Base-by-base conservation (phyloP, 2,888 invertebrate genomes). In the Cloeon dipterum region DNA sequence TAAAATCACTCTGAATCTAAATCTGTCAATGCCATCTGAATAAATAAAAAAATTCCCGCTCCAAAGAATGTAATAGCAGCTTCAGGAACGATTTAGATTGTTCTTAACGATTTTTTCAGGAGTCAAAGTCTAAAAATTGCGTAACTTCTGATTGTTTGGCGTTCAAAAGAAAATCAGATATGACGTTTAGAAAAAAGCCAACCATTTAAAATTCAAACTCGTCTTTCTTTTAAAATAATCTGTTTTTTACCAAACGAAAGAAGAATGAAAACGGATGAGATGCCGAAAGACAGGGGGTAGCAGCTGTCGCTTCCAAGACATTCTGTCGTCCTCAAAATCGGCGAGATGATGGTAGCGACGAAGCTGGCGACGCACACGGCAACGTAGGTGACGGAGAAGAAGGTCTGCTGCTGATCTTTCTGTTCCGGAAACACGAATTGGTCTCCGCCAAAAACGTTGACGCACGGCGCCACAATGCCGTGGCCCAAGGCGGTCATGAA, bases 391-490 rank as follows among this genome's bases (percentile, higher is more conserved):
- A 91, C 59, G 0, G 91, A 91, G 60, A 94, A 94, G 60, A 86
- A 94, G 41, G 70, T 70, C 13, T 74, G 72, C 41, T 91, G 59
- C 51, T 82, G 74, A 46, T 60, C 61, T 46, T 72, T 73, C 58
- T 91, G 83, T 44, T 79, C 73, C 0, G 81, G 81, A 34, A 82
- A 46, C 34, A 69, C 62, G 55, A 91, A 89, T 57, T 91, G 93
- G 54, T 94, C 93, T 0, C 91, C 93, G 1, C 93, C 94, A 54
- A 94, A 93, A 0, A 93, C 85, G 0, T 86, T 68, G 0, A 94
- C 91, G 50, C 91, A 93, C 0, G 93, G 91, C 51, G 94, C 94
- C 46, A 94, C 94, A 2, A 91, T 91, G 2, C 93, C 93, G 0
- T 89, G 88, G 1, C 89, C 91, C 11, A 89, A 48, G 0, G 88